phyloP scores from a whole-genome alignment of 2,113 vertebrate genomes.

The Atherinomorus stipes region DNA sequence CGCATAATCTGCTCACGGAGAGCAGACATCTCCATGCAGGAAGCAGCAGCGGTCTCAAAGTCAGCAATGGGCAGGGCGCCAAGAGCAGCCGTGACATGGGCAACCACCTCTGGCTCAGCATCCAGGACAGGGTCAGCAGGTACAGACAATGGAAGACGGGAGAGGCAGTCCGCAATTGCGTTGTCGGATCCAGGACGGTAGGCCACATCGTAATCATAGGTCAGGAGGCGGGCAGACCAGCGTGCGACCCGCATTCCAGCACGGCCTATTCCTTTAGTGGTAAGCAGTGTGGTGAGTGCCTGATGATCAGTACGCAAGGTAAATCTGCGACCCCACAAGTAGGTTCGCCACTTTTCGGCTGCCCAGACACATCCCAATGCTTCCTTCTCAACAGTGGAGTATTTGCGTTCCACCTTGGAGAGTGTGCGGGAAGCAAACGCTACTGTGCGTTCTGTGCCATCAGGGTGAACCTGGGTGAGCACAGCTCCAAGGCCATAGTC shows the following conservation, averaged over 20 bases:
- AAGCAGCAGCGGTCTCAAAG: no score
- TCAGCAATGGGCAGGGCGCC: not conserved
- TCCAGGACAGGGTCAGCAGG: not conserved
- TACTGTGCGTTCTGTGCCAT: not conserved
- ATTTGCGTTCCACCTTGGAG: not conserved
- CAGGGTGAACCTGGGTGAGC: no score
- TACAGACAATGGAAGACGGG: not conserved
- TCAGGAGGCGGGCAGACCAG: not conserved
- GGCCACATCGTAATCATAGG: not conserved
- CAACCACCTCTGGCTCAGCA: conserved; percentile 6
- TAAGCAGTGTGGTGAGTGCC: no score
- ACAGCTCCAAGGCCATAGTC: no score
- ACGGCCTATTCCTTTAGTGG: no score
- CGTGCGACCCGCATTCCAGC: not conserved
- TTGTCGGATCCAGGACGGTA: not conserved
- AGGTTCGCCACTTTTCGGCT: not conserved
- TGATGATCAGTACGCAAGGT: no score
- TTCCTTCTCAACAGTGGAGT: not conserved
- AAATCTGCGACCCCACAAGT: no score
- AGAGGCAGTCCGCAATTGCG: not conserved
- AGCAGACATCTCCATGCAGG: no score
- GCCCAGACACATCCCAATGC: not conserved
- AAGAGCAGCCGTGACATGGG: not conserved
- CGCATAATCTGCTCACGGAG: no score
- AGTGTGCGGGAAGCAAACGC: not conserved